A percentile compares a stretch with the other conserved stretches of the same genome.
Evolutionary conservation across 1,140 invertebrate genomes (phyloP).

Genomic region (Armadillidium nasatum): DNA sequence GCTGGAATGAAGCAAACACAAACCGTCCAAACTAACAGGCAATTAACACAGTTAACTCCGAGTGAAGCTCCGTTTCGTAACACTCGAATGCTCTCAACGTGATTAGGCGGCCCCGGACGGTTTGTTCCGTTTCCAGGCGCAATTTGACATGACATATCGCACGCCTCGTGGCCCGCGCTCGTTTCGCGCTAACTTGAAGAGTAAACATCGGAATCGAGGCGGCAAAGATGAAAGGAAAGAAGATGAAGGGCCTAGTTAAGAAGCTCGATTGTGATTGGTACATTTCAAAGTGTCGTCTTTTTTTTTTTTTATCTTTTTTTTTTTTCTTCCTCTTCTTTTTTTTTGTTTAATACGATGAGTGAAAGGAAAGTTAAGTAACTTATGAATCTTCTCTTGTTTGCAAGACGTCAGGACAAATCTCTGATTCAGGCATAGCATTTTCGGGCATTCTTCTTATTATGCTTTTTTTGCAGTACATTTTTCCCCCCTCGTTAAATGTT

Average conservation of each 20-base stretch:
- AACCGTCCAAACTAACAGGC: slow-evolving; percentile 3
- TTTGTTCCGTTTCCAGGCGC: slow-evolving; percentile 8
- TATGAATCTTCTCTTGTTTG: slow-evolving; percentile 6
- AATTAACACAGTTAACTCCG: slow-evolving; percentile 12
- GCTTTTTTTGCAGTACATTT: too few relatives aligned
- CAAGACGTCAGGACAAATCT: background rate
- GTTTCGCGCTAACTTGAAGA: background rate
- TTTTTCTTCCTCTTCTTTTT: too few relatives aligned
- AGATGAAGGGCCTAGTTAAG: slow-evolving; percentile 11
- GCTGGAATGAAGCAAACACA: slow-evolving; percentile 9
- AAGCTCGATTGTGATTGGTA: slow-evolving; percentile 7
- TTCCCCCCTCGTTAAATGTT: too few relatives aligned
- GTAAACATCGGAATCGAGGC: slow-evolving; percentile 7
- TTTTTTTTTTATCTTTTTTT: background rate
- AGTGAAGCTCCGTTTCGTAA: slow-evolving; percentile 7
- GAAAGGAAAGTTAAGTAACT: background rate
- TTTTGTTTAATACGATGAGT: background rate
- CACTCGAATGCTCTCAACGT: slow-evolving; percentile 5
- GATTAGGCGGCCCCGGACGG: background rate
- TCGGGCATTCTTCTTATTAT: too few relatives aligned
- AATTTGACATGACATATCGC: slow-evolving; percentile 3
- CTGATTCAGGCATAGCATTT: background rate
- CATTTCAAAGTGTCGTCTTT: background rate
- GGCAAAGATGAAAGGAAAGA: slow-evolving; percentile 12
- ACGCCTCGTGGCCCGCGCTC: background rate